Percentiles rank a stretch among this genome's conserved stretches.
Conservation (phyloP, 2,113 vertebrate species). For the Psittacula cyanocephala region DNA sequence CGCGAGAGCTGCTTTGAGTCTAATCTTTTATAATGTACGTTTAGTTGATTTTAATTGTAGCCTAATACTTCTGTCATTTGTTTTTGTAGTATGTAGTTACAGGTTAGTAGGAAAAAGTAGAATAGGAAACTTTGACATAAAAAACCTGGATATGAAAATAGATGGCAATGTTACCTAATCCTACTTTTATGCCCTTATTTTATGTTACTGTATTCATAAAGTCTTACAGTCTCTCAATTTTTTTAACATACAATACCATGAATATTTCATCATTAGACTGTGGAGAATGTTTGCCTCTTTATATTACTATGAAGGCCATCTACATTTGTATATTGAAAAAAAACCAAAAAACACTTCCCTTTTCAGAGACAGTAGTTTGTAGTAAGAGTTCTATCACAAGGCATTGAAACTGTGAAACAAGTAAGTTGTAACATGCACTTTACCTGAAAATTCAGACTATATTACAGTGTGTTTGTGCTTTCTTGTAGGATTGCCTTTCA, state of each 20-base stretch:
- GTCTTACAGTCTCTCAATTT: background rate
- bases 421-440: background rate
- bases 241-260: background rate
- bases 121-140: background rate
- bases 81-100: background rate
- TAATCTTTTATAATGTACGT: background rate
- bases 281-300: background rate
- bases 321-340: background rate
- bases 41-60: background rate
- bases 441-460: background rate
- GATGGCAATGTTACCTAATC: background rate
- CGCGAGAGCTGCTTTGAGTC: background rate
- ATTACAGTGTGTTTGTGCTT: background rate
- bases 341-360: background rate
- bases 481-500: constrained; percentile 54
- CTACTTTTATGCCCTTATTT: background rate
- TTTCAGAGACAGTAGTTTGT: background rate
- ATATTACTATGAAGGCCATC: background rate
- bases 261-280: background rate
- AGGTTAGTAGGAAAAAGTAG: background rate
- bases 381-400: background rate
- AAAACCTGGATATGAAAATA: background rate
- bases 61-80: background rate
- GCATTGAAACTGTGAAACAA: background rate
- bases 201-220: background rate